Percentiles rank a stretch among this genome's conserved stretches.
These are phyloP conservation scores for Rapana venosa DNA, from an alignment of 2,888 invertebrate genomes.

Conservation along the genomic window DNA sequence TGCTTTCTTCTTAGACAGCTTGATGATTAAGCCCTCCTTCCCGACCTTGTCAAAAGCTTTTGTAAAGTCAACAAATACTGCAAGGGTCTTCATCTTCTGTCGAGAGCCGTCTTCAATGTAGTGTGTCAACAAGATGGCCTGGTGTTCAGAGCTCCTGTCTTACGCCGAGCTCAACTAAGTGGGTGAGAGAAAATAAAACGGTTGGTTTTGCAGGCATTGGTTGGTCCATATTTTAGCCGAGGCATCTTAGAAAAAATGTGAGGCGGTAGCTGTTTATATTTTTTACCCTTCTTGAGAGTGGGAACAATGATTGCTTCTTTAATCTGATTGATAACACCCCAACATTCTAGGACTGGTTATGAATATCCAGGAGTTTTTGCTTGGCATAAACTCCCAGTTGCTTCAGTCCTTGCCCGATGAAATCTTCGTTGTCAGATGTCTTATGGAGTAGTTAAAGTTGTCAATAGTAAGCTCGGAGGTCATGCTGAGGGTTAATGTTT, in stretches of 20 bases:
- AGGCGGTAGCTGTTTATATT: not conserved
- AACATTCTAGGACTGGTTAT: slow-evolving; percentile 17
- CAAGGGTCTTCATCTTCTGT: slow-evolving; percentile 22
- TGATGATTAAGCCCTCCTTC: too few species aligned
- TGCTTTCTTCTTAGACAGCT: too few species aligned
- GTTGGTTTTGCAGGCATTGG: not conserved
- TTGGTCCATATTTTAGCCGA: slow-evolving; percentile 27
- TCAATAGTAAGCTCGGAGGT: not conserved
- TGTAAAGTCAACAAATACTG: slow-evolving; percentile 15
- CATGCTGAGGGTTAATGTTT: not conserved
- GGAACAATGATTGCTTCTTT: slow-evolving; percentile 17
- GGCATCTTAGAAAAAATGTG: not conserved
- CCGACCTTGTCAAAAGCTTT: too few species aligned
- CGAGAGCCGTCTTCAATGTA: not conserved
- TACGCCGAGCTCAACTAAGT: not conserved
- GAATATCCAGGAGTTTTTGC: slow-evolving; percentile 18
- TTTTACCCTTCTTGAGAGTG: slow-evolving; percentile 24
- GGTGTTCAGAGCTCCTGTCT: not conserved
- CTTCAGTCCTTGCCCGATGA: not conserved
- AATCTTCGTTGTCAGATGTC: not conserved
- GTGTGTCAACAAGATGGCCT: not conserved
- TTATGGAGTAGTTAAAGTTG: not conserved
- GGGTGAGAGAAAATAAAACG: not conserved
- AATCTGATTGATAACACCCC: slow-evolving; percentile 26
- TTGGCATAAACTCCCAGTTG: slow-evolving; percentile 9